A percentile compares a stretch with the other conserved stretches of the same genome.
phyloP scores from a whole-genome alignment of 1,140 invertebrate species.

The Nasonia longicornis region DNA sequence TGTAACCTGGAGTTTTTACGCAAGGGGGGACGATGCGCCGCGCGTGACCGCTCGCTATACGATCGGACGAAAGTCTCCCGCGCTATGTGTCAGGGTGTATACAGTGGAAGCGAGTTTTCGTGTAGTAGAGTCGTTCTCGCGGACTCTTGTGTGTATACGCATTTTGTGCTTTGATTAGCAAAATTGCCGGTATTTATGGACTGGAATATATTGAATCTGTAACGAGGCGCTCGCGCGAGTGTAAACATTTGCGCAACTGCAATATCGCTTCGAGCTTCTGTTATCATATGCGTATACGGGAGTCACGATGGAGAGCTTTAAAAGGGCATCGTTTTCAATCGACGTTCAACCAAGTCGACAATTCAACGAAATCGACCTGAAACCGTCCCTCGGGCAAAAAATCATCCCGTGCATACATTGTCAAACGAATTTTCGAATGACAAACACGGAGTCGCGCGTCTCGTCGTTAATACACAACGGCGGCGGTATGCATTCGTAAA shows the following conservation, averaged over 20 bases:
- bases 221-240: not conserved
- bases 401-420: no score
- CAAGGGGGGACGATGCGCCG: not conserved
- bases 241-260: not conserved
- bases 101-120: not conserved
- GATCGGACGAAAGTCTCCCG: not conserved
- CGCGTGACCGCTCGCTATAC: not conserved
- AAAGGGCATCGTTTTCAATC: no score
- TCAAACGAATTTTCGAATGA: no score
- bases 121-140: not conserved
- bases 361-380: no score
- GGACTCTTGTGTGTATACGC: no score
- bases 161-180: not conserved
- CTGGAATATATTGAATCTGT: not conserved
- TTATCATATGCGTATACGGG: not conserved
- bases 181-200: not conserved
- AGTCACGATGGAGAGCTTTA: not conserved
- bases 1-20: not conserved
- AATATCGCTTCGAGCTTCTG: not conserved
- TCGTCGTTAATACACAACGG: no score
- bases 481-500: no score
- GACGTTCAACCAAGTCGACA: no score
- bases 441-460: no score
- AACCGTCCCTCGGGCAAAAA: no score
- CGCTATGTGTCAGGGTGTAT: no score